Evolutionary conservation across 2,888 invertebrate species (phyloP), one percentile per base, ranked within the genome.

Genomic region (Phortica okadai): DNA sequence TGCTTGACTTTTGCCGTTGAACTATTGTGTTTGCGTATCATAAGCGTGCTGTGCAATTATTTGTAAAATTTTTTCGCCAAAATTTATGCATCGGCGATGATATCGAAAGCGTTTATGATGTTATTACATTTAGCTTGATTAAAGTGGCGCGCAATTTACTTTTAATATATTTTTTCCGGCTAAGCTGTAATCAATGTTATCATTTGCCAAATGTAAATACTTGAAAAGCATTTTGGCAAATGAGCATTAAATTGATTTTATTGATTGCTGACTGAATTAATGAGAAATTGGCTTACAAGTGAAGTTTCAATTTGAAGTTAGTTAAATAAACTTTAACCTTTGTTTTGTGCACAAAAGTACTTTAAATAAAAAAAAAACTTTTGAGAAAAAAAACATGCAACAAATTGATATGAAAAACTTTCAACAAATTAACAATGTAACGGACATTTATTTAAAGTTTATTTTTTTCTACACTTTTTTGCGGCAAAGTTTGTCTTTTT

Each of bases 371-470:
- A 4, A 33, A 33, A 1, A 5, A 16, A 56, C 56, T n/a, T 56
- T 0, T 1, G 1, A 33, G 33, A 25, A 62, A 62, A 25, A 21
- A 62, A 62, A 62, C 16, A 25, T 62, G 62, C 62, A 62, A 62
- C 25, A 73, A 79, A 77, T 67, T 84, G 84, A 84, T 86, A 84
- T 73, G 78, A 72, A 73, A 82, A 85, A 86, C 79, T 87, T 86
- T 81, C 83, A 81, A 79, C 79, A 84, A 86, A 85, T 85, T 85
- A 86, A 87, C 87, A 87, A 80, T 75, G 81, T 81, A 74, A 64
- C 75, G 74, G 25, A 21, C 10, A 62, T 21, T 21, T 25, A 5
- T 62, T 62, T 21, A 8, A 25, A 8, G 62, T 66, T 33, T 33
- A 14, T n/a, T 66, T 66, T 41, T 16, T 59, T 59, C 3, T 59